Evolutionary conservation across 1,140 invertebrate genomes (phyloP).

Genomic region (Cotesia glomerata): DNA sequence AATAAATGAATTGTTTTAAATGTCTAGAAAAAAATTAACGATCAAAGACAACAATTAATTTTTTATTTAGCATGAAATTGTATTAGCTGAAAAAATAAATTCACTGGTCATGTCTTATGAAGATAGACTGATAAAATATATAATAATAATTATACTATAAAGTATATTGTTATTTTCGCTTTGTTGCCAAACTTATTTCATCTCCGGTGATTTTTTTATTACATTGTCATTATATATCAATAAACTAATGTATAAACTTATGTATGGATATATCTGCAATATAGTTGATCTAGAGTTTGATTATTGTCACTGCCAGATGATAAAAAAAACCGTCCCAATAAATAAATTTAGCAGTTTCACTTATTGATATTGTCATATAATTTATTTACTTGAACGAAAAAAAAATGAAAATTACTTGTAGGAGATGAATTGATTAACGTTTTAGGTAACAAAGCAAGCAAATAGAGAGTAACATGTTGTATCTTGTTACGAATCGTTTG

Average conservation of each 20-base stretch:
- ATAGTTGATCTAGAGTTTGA: not conserved
- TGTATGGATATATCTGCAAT: not conserved
- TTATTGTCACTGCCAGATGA: slow-evolving; percentile 1
- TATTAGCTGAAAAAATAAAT: slow-evolving; percentile 1
- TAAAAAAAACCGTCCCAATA: not conserved
- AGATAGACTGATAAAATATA: slow-evolving; percentile 38
- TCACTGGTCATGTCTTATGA: slow-evolving; percentile 1
- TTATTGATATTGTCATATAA: not conserved
- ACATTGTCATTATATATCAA: not conserved
- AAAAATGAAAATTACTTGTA: slow-evolving; percentile 9
- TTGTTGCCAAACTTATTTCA: not conserved
- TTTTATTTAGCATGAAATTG: not conserved
- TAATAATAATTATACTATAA: slow-evolving; percentile 50
- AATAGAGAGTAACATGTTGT: slow-evolving; percentile 46
- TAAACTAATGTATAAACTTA: not conserved
- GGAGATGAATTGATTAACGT: not conserved
- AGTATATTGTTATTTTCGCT: slow-evolving; percentile 55
- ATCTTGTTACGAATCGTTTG: slow-evolving; percentile 37
- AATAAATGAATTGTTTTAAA: too few relatives aligned
- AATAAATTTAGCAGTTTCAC: not conserved
- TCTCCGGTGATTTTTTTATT: not conserved
- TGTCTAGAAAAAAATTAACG: too few relatives aligned
- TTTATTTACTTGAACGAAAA: not conserved
- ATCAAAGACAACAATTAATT: too few relatives aligned
- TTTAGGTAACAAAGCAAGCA: not conserved